Base-by-base conservation (phyloP, 2,888 invertebrate genomes). In the Pterostichus madidus region DNA sequence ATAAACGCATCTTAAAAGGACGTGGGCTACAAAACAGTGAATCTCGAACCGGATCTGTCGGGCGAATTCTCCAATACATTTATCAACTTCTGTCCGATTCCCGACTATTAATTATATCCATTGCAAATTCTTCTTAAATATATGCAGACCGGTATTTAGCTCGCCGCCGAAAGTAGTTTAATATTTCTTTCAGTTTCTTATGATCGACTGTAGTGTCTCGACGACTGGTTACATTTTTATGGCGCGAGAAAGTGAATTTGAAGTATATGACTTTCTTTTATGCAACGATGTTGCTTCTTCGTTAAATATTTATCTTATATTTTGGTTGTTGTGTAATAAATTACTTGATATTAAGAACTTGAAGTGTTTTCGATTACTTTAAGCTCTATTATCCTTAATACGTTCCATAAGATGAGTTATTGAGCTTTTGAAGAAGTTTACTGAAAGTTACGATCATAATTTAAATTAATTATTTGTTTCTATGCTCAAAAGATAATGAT, bases 281-380 rank as follows among this genome's bases (percentile, higher is more conserved):
- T 52, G 52, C 10, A 13, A 52, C 39, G n/a, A 24, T 52, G n/a
- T 10, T 13, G 0, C 52, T 52, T 10, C 52, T 52, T n/a, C 39
- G 52, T 52, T 52, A n/a, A 39, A 5, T 8, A 8, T 39, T 39
- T 39, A 8, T 8, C 39, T 6, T 39, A 39, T 39, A 39, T 39
- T 39, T 6, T 39, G 7, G 39, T 39, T 8, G 52, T 56, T 56
- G 56, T 56, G 56, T 56, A 56, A 56, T 15, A 56, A 56, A 56
- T 17, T 31, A 13, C 17, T 5, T 6, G 17, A 13, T 4, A 56
- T 56, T 56, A 56, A 56, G 11, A 5, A 49, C 49, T 49, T 49
- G 13, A 49, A 49, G 10, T 49, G 49, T 49, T 49, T 49, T 49
- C 39, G n/a, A 49, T 49, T n/a, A 49, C 49, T 49, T 49, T 49